Evolutionary conservation across 2,888 invertebrate species (phyloP).

Genomic region (Synanthedon formicaeformis): DNA sequence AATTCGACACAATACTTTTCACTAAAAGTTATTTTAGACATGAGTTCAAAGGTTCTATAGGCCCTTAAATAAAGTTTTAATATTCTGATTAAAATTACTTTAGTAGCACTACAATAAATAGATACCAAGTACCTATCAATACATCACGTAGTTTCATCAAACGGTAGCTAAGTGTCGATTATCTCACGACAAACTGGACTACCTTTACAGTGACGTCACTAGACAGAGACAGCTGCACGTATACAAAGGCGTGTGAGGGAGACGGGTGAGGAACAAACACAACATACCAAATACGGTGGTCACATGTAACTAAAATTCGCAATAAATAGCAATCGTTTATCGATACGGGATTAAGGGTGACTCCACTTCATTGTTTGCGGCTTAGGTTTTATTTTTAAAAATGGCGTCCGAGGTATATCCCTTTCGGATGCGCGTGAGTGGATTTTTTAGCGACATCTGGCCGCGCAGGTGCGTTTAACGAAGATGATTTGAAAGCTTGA

Average conservation of each 20-base stretch:
- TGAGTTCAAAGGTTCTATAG: too few relatives aligned
- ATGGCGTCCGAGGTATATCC: constrained; percentile 10
- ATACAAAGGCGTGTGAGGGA: constrained; percentile 14
- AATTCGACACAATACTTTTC: too few relatives aligned
- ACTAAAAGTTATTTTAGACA: too few relatives aligned
- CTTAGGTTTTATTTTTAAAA: constrained; percentile 22
- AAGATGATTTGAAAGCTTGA: constrained; percentile 6
- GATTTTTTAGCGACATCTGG: constrained; percentile 40
- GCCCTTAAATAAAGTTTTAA: too few relatives aligned
- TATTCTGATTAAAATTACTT: too few relatives aligned
- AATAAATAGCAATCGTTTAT: constrained; percentile 31
- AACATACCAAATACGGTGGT: constrained; percentile 61
- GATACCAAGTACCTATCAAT: too few relatives aligned
- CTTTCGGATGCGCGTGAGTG: constrained; percentile 23
- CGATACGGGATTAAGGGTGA: constrained; percentile 34
- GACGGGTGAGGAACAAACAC: constrained; percentile 41
- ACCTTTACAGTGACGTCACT: constrained; percentile 40
- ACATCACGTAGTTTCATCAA: too few relatives aligned
- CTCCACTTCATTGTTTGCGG: constrained; percentile 28
- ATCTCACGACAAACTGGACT: background rate
- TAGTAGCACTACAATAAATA: too few relatives aligned
- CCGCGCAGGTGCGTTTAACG: constrained; percentile 10
- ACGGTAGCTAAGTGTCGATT: too few relatives aligned
- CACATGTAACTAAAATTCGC: constrained; percentile 62
- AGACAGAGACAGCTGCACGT: constrained; percentile 26